Base-by-base conservation (phyloP, 2,797 vertebrate species). In the Carduelis carduelis region DNA sequence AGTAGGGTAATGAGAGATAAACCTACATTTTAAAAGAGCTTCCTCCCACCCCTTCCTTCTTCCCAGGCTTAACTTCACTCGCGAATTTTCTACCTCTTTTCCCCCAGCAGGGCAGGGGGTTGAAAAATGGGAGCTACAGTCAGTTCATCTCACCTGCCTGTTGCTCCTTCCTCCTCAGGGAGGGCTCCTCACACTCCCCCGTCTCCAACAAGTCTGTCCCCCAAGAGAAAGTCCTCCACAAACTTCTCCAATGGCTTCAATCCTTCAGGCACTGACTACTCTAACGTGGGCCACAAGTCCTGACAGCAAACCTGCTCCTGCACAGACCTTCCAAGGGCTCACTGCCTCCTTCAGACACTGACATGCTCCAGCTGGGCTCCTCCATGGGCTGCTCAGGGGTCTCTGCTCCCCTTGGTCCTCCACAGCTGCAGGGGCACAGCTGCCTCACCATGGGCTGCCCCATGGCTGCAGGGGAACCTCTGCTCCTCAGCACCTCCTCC, bases 231-330 rank as follows among this genome's bases (percentile, higher is more conserved):
- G 22, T 56, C 41, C 37, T 60, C 28, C 47, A 74, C 22, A 55
- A 37, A 43, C 16, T 26, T 30, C n/a, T 63, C 22, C 41, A 53
- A 3, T 11, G 27, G 22, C 22, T 66, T 23, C 28, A 57, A 8
- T 35, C 22, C 30, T 52, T 64, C 63, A 60, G 19, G 35, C 35
- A 57, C 19, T 22, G 34, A n/a, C 30, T 53, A 22, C 24, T 39
- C 24, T 22, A n/a, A 18, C 0, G 0, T 14, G 11, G 8, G 14
- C 19, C 34, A n/a, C 30, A 64, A 43, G 27, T 35, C 26, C 63
- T 76, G 50, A 20, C 18, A 52, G 59, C n/a, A 66, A 50, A 46
- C 11, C 4, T 50, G 35, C 35, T 72, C 28, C 22, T 15, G 43
- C 37, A 14, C 9, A 15, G 20, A 3, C 12, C 11, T 37, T 22